Percentiles rank a stretch among this genome's conserved stretches.
These are phyloP conservation scores for Liodrosophila aerea DNA, from an alignment of 2,888 invertebrate species.

Conservation along the genomic window DNA sequence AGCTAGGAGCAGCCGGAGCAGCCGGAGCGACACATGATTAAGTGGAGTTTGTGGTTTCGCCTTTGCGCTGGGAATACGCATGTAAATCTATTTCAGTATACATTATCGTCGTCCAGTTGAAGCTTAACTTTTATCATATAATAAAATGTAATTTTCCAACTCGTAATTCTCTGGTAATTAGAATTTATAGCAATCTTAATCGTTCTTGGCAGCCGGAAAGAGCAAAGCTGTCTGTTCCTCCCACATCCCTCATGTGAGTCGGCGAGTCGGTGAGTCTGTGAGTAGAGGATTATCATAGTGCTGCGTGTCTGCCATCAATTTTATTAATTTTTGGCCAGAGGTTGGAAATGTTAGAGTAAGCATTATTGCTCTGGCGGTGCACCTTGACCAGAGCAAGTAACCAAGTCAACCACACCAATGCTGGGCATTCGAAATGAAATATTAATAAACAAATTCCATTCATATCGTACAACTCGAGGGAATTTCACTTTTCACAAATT, in stretches of 20 bases:
- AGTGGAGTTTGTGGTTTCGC: slow-evolving; percentile 71
- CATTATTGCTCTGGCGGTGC: slow-evolving; percentile 5
- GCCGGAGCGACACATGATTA: slow-evolving; percentile 69
- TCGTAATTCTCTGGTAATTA: slow-evolving; percentile 78
- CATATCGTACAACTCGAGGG: slow-evolving; percentile 23
- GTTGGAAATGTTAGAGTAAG: slow-evolving; percentile 25
- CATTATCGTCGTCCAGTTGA: slow-evolving; percentile 77
- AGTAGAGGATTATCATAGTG: slow-evolving; percentile 12
- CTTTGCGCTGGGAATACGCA: slow-evolving; percentile 70
- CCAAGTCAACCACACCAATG: slow-evolving; percentile 14
- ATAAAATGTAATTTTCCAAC: slow-evolving; percentile 78
- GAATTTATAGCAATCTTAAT: slow-evolving; percentile 76
- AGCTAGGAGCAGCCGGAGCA: slow-evolving; percentile 15
- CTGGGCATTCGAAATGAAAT: slow-evolving; percentile 57
- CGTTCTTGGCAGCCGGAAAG: slow-evolving; percentile 62
- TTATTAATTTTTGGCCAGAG: slow-evolving; percentile 38
- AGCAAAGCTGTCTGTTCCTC: neutral
- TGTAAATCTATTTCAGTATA: slow-evolving; percentile 75
- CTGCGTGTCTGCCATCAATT: slow-evolving; percentile 27
- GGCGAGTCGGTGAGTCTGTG: neutral
- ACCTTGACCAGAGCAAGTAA: slow-evolving; percentile 32
- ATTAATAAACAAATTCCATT: slow-evolving; percentile 62
- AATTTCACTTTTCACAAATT: slow-evolving; percentile 58
- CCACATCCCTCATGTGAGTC: slow-evolving; percentile 1
- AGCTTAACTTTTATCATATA: slow-evolving; percentile 79